Evolutionary conservation across 2,113 vertebrate genomes (phyloP).

Genomic region (Gnathochromis pfefferi): DNA sequence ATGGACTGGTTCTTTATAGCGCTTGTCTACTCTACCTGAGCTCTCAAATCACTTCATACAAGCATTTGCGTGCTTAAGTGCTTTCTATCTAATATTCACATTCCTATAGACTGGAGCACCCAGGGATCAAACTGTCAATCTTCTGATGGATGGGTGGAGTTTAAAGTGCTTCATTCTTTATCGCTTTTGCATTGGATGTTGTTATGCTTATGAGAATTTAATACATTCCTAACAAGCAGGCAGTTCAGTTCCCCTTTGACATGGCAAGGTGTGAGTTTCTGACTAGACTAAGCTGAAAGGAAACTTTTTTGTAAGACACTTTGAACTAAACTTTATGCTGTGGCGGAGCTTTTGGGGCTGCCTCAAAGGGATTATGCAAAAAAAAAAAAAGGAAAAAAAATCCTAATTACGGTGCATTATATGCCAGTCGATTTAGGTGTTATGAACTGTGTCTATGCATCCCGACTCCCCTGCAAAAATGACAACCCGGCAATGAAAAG

Average conservation of each 20-base stretch:
- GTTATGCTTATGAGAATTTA: neutral
- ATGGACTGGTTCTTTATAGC: neutral
- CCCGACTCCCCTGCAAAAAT: neutral
- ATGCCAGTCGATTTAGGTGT: constrained; percentile 9
- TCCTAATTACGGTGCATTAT: constrained; percentile 14
- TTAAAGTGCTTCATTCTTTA: neutral
- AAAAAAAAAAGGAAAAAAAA: neutral
- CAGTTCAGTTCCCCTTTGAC: neutral
- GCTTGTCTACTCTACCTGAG: neutral
- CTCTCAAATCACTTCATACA: neutral
- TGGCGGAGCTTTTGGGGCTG: neutral
- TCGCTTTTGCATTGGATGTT: constrained; percentile 2
- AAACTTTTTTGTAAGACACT: neutral
- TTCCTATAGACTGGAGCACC: neutral
- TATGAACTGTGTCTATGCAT: neutral
- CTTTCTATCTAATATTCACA: neutral
- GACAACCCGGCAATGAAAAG: constrained; percentile 5
- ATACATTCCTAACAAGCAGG: neutral
- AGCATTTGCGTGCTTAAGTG: neutral
- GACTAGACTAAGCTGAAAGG: neutral
- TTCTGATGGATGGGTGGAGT: neutral
- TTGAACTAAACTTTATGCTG: neutral
- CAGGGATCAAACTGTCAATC: neutral
- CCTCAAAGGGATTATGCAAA: constrained; percentile 9
- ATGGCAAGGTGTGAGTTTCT: neutral